These are phyloP conservation scores for Holothuria scabra DNA, from an alignment of 53 echinoderm and acorn worm genomes.

Conservation along the genomic window DNA sequence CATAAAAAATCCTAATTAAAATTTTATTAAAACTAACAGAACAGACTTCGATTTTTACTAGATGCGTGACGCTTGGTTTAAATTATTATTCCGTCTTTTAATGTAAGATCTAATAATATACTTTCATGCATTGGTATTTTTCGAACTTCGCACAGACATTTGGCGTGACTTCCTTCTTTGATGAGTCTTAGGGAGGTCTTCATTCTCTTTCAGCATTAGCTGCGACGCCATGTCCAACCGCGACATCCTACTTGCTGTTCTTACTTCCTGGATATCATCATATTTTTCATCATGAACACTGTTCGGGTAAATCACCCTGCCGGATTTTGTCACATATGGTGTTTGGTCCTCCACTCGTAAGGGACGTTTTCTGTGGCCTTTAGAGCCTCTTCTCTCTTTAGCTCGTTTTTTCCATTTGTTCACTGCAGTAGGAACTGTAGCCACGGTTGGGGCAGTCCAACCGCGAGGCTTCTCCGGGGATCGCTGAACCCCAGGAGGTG, in stretches of 20 bases:
- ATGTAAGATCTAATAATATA: too few species aligned
- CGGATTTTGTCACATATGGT: conserved; percentile 66
- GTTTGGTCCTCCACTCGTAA: conserved; percentile 39
- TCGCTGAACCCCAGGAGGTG: not conserved
- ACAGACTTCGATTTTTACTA: too few species aligned
- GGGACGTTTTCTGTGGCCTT: not conserved
- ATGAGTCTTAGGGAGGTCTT: not conserved
- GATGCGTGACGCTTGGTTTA: too few species aligned
- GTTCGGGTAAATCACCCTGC: conserved; percentile 63
- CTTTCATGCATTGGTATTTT: not conserved
- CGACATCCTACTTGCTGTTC: conserved; percentile 37
- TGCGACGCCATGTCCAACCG: conserved; percentile 20
- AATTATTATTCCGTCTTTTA: too few species aligned
- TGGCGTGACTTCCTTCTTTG: not conserved
- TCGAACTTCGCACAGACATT: conserved; percentile 2
- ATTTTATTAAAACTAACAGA: too few species aligned
- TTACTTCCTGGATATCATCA: conserved; percentile 49
- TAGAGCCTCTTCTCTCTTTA: not conserved
- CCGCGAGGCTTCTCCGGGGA: conserved; percentile 8
- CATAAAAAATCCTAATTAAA: too few species aligned
- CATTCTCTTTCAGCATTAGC: not conserved
- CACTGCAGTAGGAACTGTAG: not conserved
- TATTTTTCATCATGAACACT: conserved; percentile 51
- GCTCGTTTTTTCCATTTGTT: conserved; percentile 39
- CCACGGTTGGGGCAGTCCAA: conserved; percentile 11